Base-by-base conservation (phyloP, 2,113 vertebrate genomes). In the Eonycteris spelaea region DNA sequence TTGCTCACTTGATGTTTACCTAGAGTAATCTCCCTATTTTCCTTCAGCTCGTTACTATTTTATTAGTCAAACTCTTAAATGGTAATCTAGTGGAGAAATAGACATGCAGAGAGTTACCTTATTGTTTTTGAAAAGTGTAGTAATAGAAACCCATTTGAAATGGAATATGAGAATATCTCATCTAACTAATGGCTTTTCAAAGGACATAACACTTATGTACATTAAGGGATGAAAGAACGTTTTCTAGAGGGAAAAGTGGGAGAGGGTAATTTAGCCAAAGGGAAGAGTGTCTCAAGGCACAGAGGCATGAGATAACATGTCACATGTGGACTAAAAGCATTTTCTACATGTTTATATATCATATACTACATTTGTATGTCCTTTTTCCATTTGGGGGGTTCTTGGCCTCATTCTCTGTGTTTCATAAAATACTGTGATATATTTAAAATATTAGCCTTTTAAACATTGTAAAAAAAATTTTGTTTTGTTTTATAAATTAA, bases 401-500 rank as follows among this genome's bases (percentile, higher is more conserved):
- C 67, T 94, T 94, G 59, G 12, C 7, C 7, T n/a, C 67, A 18
- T 79, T 21, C 38, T 80, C 13, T 0, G 3, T 35, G 1, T 61
- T 84, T 79, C 26, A 53, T 43, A 86, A 83, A 91, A 92, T 30
- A 35, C 16, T 74, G 53, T 79, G 18, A 45, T 70, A 70, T 83
- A 79, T 78, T 91, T 91, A 55, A 80, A 84, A 48, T 73, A 51
- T 28, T 61, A 30, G 5, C 24, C 35, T 79, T 93, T 91, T 51
- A 71, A 92, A 78, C 40, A 1, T 26, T 92, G 6, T n/a, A 91
- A 93, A n/a, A 18, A 38, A 51, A 48, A 14, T 48, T 48, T 10
- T 65, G 38, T 82, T 43, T 43, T 71, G 6, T 78, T 78, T 94
- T 89, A 57, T 59, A 90, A 73, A 86, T 73, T 71, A 74, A 86